These are phyloP conservation scores for Sarcophaga rosellei DNA, from an alignment of 2,888 invertebrate species.

Conservation along the genomic window DNA sequence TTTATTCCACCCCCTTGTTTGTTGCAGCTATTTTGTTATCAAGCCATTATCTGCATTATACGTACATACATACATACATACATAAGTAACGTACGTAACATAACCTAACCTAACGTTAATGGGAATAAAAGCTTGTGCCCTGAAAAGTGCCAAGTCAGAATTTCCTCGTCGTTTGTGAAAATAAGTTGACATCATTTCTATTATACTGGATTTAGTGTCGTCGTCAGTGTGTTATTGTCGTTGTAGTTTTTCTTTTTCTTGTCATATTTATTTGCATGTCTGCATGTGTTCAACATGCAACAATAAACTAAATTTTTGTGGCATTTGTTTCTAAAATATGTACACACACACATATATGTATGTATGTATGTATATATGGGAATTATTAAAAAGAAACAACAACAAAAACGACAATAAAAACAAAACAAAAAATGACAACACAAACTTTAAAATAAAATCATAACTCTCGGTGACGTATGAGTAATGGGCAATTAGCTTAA, in stretches of 20 bases:
- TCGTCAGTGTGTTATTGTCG: not conserved
- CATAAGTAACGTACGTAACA: not conserved
- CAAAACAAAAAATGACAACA: not conserved
- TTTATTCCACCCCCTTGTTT: not conserved
- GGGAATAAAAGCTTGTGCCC: not conserved
- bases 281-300: not conserved
- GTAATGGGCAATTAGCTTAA: constrained; percentile 47
- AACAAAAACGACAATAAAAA: not conserved
- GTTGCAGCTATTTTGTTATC: not conserved
- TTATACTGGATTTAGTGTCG: constrained; percentile 16
- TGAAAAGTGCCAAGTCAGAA: constrained; percentile 45
- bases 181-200: constrained; percentile 41
- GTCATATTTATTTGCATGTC: not conserved
- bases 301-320: not conserved
- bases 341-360: too few species aligned
- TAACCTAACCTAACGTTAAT: constrained; percentile 23
- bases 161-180: not conserved
- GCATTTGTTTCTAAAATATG: not conserved
- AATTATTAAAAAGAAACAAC: too few species aligned
- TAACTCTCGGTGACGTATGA: constrained; percentile 52
- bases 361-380: too few species aligned
- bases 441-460: constrained; percentile 1
- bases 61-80: not conserved
- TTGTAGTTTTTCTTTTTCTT: constrained; percentile 1
- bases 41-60: not conserved